Conservation (phyloP, 2,888 invertebrate species). For the Masnerella sp. region DNA sequence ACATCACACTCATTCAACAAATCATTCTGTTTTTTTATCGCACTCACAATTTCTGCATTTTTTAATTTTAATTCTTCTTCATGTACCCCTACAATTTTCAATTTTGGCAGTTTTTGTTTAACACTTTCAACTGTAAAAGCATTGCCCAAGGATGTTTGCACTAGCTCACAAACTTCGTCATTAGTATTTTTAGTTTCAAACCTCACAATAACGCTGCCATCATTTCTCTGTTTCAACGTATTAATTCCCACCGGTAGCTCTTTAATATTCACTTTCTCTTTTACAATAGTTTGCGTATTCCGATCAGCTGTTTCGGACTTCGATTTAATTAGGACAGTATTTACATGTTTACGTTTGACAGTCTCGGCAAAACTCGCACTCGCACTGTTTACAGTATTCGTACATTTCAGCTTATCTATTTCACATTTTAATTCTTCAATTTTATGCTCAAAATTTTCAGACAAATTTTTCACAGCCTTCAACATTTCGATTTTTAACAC, state of each 20-base stretch:
- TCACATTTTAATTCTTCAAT: too few relatives aligned
- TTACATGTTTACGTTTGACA: not conserved
- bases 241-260: not conserved
- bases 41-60: too few relatives aligned
- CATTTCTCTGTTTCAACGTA: not conserved
- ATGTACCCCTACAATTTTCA: too few relatives aligned
- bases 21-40: too few relatives aligned
- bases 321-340: not conserved
- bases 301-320: not conserved
- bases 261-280: not conserved
- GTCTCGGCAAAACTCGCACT: not conserved
- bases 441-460: too few relatives aligned
- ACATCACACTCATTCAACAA: too few relatives aligned
- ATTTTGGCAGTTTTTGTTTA: too few relatives aligned
- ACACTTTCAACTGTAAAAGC: not conserved
- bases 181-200: not conserved
- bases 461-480: too few relatives aligned
- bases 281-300: not conserved
- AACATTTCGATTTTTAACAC: too few relatives aligned
- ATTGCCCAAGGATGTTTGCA: not conserved
- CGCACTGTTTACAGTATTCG: not conserved
- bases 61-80: too few relatives aligned
- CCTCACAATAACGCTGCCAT: not conserved
- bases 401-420: not conserved
- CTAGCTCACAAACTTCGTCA: not conserved